Evolutionary conservation across 2,888 invertebrate genomes (phyloP).

Genomic region (Deilephila porcellus): DNA sequence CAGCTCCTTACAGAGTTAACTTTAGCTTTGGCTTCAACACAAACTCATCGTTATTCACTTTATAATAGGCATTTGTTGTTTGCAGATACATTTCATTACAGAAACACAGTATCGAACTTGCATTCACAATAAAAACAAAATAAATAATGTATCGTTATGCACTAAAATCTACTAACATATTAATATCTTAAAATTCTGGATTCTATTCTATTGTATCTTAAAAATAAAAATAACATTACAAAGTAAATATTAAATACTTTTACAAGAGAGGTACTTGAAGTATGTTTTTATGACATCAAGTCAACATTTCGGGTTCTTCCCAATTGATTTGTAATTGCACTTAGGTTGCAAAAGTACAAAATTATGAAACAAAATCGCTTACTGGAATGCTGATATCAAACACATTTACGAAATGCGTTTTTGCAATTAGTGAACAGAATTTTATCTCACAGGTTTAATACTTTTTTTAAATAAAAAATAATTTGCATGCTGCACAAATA

Average conservation of each 20-base stretch:
- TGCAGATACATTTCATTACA: not conserved
- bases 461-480: not conserved
- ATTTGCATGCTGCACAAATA: not conserved
- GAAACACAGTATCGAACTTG: slow-evolving; percentile 39
- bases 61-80: not conserved
- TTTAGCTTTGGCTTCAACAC: slow-evolving; percentile 43
- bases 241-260: slow-evolving; percentile 59
- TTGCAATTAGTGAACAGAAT: too few species aligned
- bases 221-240: slow-evolving; percentile 74
- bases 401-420: not conserved
- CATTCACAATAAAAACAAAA: slow-evolving; percentile 63
- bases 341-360: not conserved
- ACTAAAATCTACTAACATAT: slow-evolving; percentile 67
- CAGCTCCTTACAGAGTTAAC: slow-evolving; percentile 40
- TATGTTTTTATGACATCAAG: slow-evolving; percentile 32
- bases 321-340: not conserved
- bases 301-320: not conserved
- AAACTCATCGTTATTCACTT: slow-evolving; percentile 34
- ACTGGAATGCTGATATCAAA: slow-evolving; percentile 19
- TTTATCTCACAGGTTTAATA: not conserved
- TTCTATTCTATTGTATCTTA: slow-evolving; percentile 76
- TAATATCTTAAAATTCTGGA: slow-evolving; percentile 81
- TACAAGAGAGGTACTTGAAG: slow-evolving; percentile 59
- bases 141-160: slow-evolving; percentile 70
- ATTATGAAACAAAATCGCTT: not conserved